Percentiles rank a stretch among this genome's conserved stretches.
These are phyloP conservation scores for Rotaria socialis DNA, from an alignment of 2,888 invertebrate species.

Conservation along the genomic window DNA sequence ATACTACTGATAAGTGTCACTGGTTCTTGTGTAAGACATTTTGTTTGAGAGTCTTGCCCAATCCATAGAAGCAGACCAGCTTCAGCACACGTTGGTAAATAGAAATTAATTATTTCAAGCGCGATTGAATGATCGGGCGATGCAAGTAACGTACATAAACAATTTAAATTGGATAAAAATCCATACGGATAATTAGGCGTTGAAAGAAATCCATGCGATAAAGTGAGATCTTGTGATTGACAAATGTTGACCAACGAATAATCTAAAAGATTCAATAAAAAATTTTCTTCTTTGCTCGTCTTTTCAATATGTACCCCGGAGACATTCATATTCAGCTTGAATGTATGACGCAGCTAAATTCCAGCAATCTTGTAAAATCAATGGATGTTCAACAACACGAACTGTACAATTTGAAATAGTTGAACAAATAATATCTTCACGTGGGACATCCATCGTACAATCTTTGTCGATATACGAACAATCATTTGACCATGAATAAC, in stretches of 20 bases:
- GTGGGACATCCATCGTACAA: constrained; percentile 42
- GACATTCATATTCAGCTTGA: constrained; percentile 45
- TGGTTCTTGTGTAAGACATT: constrained; percentile 39
- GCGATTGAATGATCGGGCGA: background rate
- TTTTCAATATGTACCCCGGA: background rate
- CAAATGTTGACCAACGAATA: constrained; percentile 36
- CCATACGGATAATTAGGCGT: constrained; percentile 40
- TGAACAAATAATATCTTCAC: constrained; percentile 41
- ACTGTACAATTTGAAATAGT: constrained; percentile 38
- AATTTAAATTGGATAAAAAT: constrained; percentile 39
- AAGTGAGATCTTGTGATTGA: constrained; percentile 33
- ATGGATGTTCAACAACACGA: constrained; percentile 41
- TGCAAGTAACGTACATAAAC: constrained; percentile 39
- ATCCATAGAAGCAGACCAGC: constrained; percentile 44
- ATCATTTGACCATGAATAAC: constrained; percentile 39
- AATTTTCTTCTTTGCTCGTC: too few relatives aligned
- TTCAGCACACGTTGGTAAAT: constrained; percentile 40
- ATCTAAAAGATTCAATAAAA: background rate
- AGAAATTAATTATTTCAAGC: constrained; percentile 43
- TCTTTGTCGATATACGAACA: constrained; percentile 46
- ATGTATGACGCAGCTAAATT: constrained; percentile 42
- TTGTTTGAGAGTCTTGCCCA: constrained; percentile 37
- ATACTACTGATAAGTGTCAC: constrained; percentile 12
- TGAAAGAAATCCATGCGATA: constrained; percentile 35
- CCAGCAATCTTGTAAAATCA: constrained; percentile 46